Evolutionary conservation across 1,140 invertebrate genomes (phyloP), one percentile per base, ranked within the genome.

Genomic region (Pseudachorutes palmiensis): DNA sequence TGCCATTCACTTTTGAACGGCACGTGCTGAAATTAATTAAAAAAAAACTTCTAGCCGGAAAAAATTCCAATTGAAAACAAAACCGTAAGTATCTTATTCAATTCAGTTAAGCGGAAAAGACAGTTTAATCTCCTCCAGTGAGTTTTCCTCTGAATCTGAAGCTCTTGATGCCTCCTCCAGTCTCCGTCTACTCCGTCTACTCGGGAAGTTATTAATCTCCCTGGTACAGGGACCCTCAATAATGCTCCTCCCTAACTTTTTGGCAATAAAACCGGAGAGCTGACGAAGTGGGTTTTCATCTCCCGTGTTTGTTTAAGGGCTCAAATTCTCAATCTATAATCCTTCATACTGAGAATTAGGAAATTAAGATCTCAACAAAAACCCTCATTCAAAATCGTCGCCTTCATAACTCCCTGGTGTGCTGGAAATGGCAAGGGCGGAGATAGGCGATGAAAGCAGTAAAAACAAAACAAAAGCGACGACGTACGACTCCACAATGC

Each of bases 281-380:
- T 55, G 9, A 14, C 51, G n/a, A n/a, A n/a, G n/a, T n/a, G n/a
- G n/a, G n/a, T 55, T 24, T 24, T 26, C 24, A 9, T 12, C 51
- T 26, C 51, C 24, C 24, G 9, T 55, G 51, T 55, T 55, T 55
- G 51, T 55, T 55, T 55, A 55, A 55, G 51, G 24, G 51, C 51
- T 55, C 51, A 55, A 55, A 16, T 14, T 55, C 12, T 24, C 24
- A 12, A 12, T 26, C 51, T 5, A 14, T 14, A 14, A 55, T 55
- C 9, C 36, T 45, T 45, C 36, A 19, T 45, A 19, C 36, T 9
- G 36, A 45, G 36, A 45, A 45, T 45, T 45, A 45, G 36, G 36
- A 45, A 45, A 45, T 45, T 45, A 45, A 45, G 36, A 45, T 19
- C 36, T 45, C 36, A 45, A 45, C 9, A 45, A 45, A 45, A 45